Percentiles rank a stretch among this genome's conserved stretches.
phyloP scores from a whole-genome alignment of 2,797 vertebrate genomes.

The Ateles fusciceps region DNA sequence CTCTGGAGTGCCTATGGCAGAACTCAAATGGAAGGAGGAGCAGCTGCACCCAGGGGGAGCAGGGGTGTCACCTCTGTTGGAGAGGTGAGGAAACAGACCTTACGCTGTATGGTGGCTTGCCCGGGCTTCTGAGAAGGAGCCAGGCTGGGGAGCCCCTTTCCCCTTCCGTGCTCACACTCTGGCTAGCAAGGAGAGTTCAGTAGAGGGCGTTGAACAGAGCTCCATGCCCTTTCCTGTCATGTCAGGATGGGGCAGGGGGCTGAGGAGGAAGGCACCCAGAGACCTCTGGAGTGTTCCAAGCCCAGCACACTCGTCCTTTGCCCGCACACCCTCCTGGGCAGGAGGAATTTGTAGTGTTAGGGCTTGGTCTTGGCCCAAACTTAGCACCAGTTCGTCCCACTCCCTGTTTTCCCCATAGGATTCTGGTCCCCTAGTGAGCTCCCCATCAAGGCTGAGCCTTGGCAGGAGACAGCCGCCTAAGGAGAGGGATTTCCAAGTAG shows the following conservation, averaged over 20 bases:
- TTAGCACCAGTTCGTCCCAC: background rate
- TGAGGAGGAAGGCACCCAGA: background rate
- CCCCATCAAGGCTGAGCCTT: background rate
- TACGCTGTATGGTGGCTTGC: background rate
- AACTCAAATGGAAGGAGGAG: background rate
- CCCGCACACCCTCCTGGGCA: background rate
- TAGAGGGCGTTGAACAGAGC: background rate
- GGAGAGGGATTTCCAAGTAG: slow-evolving; percentile 66
- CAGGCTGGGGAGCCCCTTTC: background rate
- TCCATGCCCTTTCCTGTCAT: background rate
- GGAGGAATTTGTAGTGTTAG: background rate
- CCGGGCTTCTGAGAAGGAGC: background rate
- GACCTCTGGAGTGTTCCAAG: background rate
- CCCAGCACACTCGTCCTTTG: background rate
- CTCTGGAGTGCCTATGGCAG: background rate
- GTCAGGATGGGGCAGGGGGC: background rate
- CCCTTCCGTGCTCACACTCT: background rate
- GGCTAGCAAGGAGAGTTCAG: background rate
- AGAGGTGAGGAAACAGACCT: background rate
- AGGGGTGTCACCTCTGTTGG: background rate
- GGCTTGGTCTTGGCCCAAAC: background rate
- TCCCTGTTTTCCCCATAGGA: background rate
- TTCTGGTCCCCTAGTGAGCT: background rate
- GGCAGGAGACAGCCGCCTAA: background rate
- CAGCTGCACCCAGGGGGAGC: background rate